These are phyloP conservation scores for Hydropsyche tenuis DNA, from an alignment of 1,140 invertebrate species.

Conservation along the genomic window DNA sequence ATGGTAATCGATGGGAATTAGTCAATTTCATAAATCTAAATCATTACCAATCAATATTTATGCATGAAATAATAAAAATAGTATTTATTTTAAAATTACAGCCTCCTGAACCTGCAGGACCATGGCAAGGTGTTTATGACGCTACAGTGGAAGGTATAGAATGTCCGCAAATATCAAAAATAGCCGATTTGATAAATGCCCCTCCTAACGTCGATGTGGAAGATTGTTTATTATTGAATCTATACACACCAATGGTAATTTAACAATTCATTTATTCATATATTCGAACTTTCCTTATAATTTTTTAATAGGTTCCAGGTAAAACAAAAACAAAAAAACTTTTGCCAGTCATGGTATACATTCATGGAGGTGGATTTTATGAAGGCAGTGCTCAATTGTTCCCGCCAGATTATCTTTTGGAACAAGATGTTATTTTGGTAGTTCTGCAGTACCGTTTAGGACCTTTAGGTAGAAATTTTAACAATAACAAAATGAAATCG, in stretches of 20 bases:
- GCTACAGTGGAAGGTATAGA: not conserved
- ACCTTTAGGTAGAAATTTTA: constrained; percentile 68
- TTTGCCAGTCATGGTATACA: constrained; percentile 66
- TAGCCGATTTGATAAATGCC: not conserved
- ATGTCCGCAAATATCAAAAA: constrained; percentile 19
- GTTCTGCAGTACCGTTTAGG: constrained; percentile 69
- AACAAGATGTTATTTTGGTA: constrained; percentile 71
- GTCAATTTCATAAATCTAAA: too few relatives aligned
- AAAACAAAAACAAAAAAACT: too few relatives aligned
- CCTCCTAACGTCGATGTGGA: constrained; percentile 37
- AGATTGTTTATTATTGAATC: constrained; percentile 53
- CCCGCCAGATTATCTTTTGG: constrained; percentile 69
- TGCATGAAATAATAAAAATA: too few relatives aligned
- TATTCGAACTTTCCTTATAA: not conserved
- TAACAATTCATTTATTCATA: not conserved
- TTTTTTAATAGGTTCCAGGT: too few relatives aligned
- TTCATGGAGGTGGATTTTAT: constrained; percentile 78
- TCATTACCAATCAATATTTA: too few relatives aligned
- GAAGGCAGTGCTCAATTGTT: constrained; percentile 65
- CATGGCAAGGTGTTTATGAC: constrained; percentile 29
- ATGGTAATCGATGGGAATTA: too few relatives aligned
- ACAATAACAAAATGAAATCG: too few relatives aligned
- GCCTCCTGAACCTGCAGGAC: constrained; percentile 12
- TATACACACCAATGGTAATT: constrained; percentile 52
- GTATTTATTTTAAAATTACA: too few relatives aligned